Evolutionary conservation across 2,888 invertebrate species (phyloP), one percentile per base, ranked within the genome.

Genomic region (Tipula confusa): DNA sequence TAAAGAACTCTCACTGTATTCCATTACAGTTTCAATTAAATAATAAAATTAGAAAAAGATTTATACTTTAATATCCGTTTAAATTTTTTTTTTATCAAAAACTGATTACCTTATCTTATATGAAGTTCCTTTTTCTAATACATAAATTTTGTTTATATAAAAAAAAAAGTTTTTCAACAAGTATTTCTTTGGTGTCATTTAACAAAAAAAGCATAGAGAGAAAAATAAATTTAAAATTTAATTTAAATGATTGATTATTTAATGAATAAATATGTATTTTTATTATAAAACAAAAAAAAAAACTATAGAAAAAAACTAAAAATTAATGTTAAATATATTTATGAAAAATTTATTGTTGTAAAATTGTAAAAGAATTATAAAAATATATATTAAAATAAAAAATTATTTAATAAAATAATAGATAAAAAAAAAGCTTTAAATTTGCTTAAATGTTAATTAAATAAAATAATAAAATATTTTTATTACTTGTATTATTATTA

Each of bases 361-460:
- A 64, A 64, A 64, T 64, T 64, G 64, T 64, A 64, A 64, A 64
- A 64, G 64, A 64, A 64, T 64, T 64, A 64, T 1, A 64, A 64
- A 24, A 2, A 64, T 64, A 64, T 64, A 64, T 11, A 64, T 64
- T 11, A 64, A 11, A 33, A 33, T 9, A 33, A 33, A 33, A 64
- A 64, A 64, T 18, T 64, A 64, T 64, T 64, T 64, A 24, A 64
- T 64, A 24, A 64, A 24, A 64, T 64, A n/a, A n/a, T n/a, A n/a
- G n/a, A n/a, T n/a, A n/a, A n/a, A 64, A 64, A 64, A 24, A 64
- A 64, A 64, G 64, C 64, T 64, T 64, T 64, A 64, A 64, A 64
- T 64, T 64, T 64, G 64, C 64, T 64, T 64, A 64, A 64, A 64
- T 64, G 64, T 64, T 64, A 18, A 64, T 64, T 64, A 64, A n/a